phyloP scores from a whole-genome alignment of 1,140 invertebrate species.

The Cotesia vestalis region DNA sequence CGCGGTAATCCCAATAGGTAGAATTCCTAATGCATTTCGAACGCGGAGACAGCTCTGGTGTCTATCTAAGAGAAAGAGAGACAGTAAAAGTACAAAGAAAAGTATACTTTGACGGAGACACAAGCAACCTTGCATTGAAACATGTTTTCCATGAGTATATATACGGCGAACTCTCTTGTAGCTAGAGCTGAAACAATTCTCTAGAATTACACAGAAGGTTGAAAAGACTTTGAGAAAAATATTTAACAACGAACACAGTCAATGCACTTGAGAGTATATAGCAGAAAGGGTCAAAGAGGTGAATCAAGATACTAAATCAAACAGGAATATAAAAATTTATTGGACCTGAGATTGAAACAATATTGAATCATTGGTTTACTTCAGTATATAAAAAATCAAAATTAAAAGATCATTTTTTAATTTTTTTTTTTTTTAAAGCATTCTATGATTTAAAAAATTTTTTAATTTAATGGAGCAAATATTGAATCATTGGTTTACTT shows the following conservation, averaged over 20 bases:
- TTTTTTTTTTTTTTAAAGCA: too few species aligned
- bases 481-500: too few species aligned
- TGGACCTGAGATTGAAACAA: neutral
- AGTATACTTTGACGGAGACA: conserved; percentile 15
- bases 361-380: neutral
- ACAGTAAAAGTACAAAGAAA: conserved; percentile 19
- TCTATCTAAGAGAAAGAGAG: conserved; percentile 21
- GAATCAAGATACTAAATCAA: too few species aligned
- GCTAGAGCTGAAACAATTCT: neutral
- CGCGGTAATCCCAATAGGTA: conserved; percentile 41
- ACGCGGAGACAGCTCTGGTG: conserved; percentile 31
- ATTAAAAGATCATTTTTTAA: too few species aligned
- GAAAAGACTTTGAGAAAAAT: conserved; percentile 7
- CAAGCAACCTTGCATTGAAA: conserved; percentile 33
- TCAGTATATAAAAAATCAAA: too few species aligned
- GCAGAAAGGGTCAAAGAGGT: too few species aligned
- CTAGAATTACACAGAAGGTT: conserved; percentile 18
- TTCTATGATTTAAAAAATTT: too few species aligned
- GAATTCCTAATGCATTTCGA: conserved; percentile 43
- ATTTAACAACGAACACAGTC: conserved; percentile 16
- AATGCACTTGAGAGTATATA: conserved; percentile 4
- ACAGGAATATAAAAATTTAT: neutral
- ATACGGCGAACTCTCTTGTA: conserved; percentile 19
- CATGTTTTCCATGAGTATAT: conserved; percentile 32
- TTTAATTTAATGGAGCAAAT: too few species aligned